Evolutionary conservation across 1,140 invertebrate genomes (phyloP).

Genomic region (Drosophila varians): DNA sequence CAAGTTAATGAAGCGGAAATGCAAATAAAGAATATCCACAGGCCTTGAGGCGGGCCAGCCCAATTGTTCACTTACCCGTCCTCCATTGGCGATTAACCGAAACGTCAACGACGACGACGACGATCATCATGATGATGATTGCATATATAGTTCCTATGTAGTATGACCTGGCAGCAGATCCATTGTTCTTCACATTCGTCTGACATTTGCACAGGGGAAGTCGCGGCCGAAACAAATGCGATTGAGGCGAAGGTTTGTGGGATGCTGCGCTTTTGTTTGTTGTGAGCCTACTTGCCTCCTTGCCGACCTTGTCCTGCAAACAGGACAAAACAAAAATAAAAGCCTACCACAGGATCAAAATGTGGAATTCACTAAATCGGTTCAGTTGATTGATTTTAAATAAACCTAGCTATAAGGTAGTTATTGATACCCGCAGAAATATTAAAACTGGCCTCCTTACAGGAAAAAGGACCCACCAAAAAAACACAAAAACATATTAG

Average conservation of each 20-base stretch:
- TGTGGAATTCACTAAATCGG: constrained; percentile 12
- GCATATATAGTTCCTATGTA: constrained; percentile 17
- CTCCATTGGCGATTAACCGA: constrained; percentile 24
- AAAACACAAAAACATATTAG: too few species aligned
- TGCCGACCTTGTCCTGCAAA: constrained; percentile 29
- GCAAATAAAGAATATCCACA: constrained; percentile 56
- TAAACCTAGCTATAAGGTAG: not conserved
- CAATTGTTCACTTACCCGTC: constrained; percentile 71
- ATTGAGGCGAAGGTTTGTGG: constrained; percentile 20
- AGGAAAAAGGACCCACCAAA: too few species aligned
- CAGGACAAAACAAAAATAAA: constrained; percentile 45
- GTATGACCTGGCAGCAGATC: constrained; percentile 33
- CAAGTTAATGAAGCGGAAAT: constrained; percentile 71
- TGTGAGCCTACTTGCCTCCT: constrained; percentile 29
- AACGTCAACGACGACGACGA: constrained; percentile 31
- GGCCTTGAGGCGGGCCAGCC: constrained; percentile 33
- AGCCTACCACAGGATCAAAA: not conserved
- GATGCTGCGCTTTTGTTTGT: constrained; percentile 75
- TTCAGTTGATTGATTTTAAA: constrained; percentile 41
- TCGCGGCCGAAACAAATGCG: constrained; percentile 43
- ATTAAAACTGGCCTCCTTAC: not conserved
- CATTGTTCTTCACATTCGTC: constrained; percentile 53
- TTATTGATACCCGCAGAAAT: constrained; percentile 13
- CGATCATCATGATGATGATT: constrained; percentile 23
- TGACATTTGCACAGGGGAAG: constrained; percentile 53